phyloP scores from a whole-genome alignment of 1,140 invertebrate species.

The Penaeus indicus region DNA sequence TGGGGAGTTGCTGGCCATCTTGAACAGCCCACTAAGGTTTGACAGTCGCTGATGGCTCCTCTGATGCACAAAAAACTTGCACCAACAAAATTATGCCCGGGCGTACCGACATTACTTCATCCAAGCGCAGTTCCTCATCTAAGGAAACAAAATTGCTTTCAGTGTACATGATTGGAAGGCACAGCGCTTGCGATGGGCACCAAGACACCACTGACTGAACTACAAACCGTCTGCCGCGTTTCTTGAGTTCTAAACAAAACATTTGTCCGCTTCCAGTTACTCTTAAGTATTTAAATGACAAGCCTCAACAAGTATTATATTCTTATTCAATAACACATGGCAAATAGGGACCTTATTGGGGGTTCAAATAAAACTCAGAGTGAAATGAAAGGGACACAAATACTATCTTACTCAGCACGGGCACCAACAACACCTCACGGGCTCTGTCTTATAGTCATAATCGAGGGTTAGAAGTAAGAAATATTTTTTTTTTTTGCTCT shows the following conservation, averaged over 20 bases:
- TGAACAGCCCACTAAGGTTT: background rate
- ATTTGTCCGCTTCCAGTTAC: slow-evolving; percentile 22
- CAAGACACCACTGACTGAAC: slow-evolving; percentile 41
- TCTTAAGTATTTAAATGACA: slow-evolving; percentile 19
- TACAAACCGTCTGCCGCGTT: slow-evolving; percentile 46
- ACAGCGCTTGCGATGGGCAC: slow-evolving; percentile 59
- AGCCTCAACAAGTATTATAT: slow-evolving; percentile 28
- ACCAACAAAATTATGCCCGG: slow-evolving; percentile 61
- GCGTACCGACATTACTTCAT: slow-evolving; percentile 57
- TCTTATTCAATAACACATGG: slow-evolving; percentile 46
- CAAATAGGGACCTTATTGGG: slow-evolving; percentile 32
- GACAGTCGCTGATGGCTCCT: background rate
- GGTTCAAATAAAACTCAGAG: slow-evolving; percentile 30
- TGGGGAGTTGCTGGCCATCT: no score
- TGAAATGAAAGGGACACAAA: slow-evolving; percentile 22
- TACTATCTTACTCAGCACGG: slow-evolving; percentile 12
- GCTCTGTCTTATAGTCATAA: slow-evolving; percentile 29
- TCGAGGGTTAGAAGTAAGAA: slow-evolving; percentile 8
- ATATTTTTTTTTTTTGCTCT: slow-evolving; percentile 2
- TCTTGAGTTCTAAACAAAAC: slow-evolving; percentile 37
- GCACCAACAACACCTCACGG: slow-evolving; percentile 3
- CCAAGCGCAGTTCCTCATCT: slow-evolving; percentile 60
- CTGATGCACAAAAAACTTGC: slow-evolving; percentile 49
- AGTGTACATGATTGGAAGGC: slow-evolving; percentile 52
- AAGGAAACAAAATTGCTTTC: slow-evolving; percentile 53